A percentile compares a stretch with the other conserved stretches of the same genome.
Conservation (phyloP, 2,888 invertebrate genomes). For the Lycaena phlaeas region DNA sequence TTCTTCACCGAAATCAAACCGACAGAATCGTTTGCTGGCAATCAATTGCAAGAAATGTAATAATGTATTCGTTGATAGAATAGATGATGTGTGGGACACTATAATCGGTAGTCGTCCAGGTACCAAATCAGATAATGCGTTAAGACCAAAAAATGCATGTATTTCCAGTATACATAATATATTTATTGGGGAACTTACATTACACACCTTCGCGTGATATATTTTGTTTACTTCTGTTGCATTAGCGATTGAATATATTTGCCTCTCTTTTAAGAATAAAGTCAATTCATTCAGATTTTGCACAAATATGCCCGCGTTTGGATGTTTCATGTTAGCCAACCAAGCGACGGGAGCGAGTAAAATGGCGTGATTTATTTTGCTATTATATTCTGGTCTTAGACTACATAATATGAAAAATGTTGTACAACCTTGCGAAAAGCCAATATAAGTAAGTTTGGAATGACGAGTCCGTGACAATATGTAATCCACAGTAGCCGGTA, state of each 20-base stretch:
- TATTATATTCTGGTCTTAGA: slow-evolving; percentile 44
- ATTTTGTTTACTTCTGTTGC: slow-evolving; percentile 23
- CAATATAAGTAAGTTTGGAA: slow-evolving; percentile 43
- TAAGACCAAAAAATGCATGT: slow-evolving; percentile 40
- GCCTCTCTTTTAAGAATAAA: slow-evolving; percentile 28
- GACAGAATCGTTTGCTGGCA: slow-evolving; percentile 39
- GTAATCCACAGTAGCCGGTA: slow-evolving; percentile 50
- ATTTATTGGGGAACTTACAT: slow-evolving; percentile 27
- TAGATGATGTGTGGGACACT: slow-evolving; percentile 50
- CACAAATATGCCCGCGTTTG: slow-evolving; percentile 36
- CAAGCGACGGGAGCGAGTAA: slow-evolving; percentile 53
- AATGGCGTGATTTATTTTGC: slow-evolving; percentile 46
- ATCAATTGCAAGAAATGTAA: slow-evolving; percentile 51
- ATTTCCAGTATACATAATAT: slow-evolving; percentile 44
- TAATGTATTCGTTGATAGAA: slow-evolving; percentile 43
- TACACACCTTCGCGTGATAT: slow-evolving; percentile 41
- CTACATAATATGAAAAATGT: slow-evolving; percentile 52
- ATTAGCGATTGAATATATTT: slow-evolving; percentile 44
- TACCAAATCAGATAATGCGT: slow-evolving; percentile 35
- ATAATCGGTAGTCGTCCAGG: slow-evolving; percentile 38
- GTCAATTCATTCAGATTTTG: slow-evolving; percentile 28
- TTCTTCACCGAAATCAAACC: slow-evolving; percentile 39
- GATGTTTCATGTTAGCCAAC: slow-evolving; percentile 35
- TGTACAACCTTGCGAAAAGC: slow-evolving; percentile 58
- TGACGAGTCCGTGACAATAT: slow-evolving; percentile 33